Percentiles rank a stretch among this genome's conserved stretches.
These are phyloP conservation scores for Phaonia tiefii DNA, from an alignment of 2,888 invertebrate species.

Conservation along the genomic window DNA sequence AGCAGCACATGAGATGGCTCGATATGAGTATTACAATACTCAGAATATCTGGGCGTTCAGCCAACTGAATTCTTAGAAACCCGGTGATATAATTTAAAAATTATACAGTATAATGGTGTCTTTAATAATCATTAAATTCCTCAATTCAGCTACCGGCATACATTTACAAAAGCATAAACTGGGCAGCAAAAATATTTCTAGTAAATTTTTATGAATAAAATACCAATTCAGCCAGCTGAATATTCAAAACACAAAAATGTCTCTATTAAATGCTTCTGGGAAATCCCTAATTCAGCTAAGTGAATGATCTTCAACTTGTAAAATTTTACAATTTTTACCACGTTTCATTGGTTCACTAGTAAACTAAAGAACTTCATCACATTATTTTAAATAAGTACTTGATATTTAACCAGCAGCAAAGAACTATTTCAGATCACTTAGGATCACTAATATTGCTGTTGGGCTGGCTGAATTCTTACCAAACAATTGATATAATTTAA, in stretches of 20 bases:
- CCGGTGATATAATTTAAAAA: background rate
- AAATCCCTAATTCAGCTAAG: background rate
- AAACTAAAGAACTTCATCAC: no score
- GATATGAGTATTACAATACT: background rate
- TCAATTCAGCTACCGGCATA: slow-evolving; percentile 41
- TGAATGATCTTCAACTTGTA: background rate
- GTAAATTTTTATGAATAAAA: background rate
- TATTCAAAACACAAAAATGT: background rate
- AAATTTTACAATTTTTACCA: no score
- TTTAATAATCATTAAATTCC: background rate
- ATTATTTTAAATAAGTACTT: no score
- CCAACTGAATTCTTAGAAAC: background rate
- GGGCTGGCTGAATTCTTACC: no score
- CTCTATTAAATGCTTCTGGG: background rate
- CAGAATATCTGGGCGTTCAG: background rate
- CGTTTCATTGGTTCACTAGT: no score
- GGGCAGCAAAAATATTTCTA: background rate
- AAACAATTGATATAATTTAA: no score
- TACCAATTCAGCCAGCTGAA: background rate
- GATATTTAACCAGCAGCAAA: no score
- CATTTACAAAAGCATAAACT: background rate
- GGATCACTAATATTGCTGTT: no score
- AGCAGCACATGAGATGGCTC: background rate
- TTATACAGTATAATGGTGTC: background rate
- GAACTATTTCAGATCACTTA: no score